Base-by-base conservation (phyloP, 2,888 invertebrate genomes). In the Deilephila porcellus region DNA sequence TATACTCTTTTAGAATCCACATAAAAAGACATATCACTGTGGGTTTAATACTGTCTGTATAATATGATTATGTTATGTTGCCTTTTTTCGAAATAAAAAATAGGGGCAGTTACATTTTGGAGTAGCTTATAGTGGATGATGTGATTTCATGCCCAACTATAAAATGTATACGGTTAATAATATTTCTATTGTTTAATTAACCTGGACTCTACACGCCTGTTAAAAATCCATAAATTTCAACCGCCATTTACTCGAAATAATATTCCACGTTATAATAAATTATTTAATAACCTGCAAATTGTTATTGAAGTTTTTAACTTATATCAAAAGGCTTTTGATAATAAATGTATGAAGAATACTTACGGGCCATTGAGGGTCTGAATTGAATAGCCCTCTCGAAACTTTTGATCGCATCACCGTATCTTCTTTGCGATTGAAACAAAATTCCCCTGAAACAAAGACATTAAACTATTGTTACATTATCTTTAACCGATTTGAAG, bases 351-450 rank as follows among this genome's bases (percentile, higher is more conserved):
- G 75, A 79, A 72, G 79, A 81, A 79, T 91, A 97, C 98, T 98
- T 96, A 99, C 99, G 96, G 89, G 98, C 98, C 93, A 99, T 96
- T 85, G 98, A 97, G 80, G 99, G 98, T 91, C 99, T 96, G 94
- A 97, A 99, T 92, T 97, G 97, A 88, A 99, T 98, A 81, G 99
- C 99, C 86, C 97, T 96, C 91, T 98, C 97, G 93, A 98, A 99
- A 94, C 98, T 98, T 90, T 97, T 96, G 87, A 98, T 97, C 77
- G 99, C 98, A 89, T 98, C 98, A 83, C 97, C 96, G 91, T 97
- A 97, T 86, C 98, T 96, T 88, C 97, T 97, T 93, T 98, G 97
- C 85, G 98, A 97, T 94, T 99, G 98, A 84, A 98, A 96, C 87
- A 99, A 95, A 88, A 98, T 98, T 77, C 99, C 99, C 91, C 98